Conservation (phyloP, 2,888 invertebrate species). For the Cheilosia vulpina region DNA sequence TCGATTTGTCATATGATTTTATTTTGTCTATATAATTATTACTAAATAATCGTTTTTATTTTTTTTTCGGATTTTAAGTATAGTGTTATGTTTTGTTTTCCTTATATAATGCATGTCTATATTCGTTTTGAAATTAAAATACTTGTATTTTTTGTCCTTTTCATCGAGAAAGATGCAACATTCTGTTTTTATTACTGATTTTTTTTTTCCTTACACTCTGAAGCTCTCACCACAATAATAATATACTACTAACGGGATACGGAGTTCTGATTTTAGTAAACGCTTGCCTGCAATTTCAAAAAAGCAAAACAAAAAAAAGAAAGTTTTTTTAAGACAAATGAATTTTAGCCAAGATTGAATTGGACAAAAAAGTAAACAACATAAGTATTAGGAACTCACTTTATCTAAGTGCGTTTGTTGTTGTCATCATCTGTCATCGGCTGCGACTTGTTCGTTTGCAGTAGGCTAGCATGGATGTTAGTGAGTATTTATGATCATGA, state of each 20-base stretch:
- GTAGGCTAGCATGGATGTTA: constrained; percentile 13
- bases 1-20: constrained; percentile 30
- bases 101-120: background rate
- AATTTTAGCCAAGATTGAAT: constrained; percentile 1
- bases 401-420: constrained; percentile 56
- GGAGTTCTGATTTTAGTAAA: constrained; percentile 15
- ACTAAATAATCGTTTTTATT: constrained; percentile 8
- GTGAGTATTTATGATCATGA: constrained; percentile 41
- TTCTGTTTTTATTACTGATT: constrained; percentile 15
- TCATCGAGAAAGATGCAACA: constrained; percentile 57
- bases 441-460: constrained; percentile 27
- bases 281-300: constrained; percentile 64
- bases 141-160: constrained; percentile 36
- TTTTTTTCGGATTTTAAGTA: constrained; percentile 25
- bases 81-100: constrained; percentile 25
- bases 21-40: constrained; percentile 45
- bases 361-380: constrained; percentile 17
- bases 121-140: constrained; percentile 21
- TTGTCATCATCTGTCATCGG: constrained; percentile 16
- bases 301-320: constrained; percentile 20
- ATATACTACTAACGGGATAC: constrained; percentile 10
- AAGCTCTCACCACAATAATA: constrained; percentile 27
- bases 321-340: constrained; percentile 19
- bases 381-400: constrained; percentile 50
- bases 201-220: constrained; percentile 7